These are phyloP conservation scores for Carollia perspicillata DNA, from an alignment of 2,113 vertebrate genomes.

Conservation along the genomic window DNA sequence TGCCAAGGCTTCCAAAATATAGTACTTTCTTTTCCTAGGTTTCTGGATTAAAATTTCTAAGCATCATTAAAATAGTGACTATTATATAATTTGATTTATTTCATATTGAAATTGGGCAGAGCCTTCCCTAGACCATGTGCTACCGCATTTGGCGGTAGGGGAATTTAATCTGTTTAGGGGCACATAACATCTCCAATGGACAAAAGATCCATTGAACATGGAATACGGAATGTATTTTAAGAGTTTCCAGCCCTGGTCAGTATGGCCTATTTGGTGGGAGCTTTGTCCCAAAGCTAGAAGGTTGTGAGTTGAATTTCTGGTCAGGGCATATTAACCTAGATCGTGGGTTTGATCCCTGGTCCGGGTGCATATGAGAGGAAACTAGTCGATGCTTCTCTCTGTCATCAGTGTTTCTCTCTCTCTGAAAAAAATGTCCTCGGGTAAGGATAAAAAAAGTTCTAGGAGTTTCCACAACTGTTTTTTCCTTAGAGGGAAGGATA, in stretches of 20 bases:
- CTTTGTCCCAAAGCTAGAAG: not conserved
- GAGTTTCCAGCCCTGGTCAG: not conserved
- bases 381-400: not conserved
- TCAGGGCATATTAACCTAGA: not conserved
- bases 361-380: no score
- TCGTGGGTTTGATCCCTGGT: no score
- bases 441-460: no score
- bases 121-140: not conserved
- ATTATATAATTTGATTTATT: not conserved
- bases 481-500: not conserved
- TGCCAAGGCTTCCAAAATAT: not conserved
- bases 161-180: not conserved
- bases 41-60: not conserved
- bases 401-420: no score
- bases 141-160: not conserved
- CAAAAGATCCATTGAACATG: not conserved
- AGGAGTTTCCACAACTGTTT: not conserved
- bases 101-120: not conserved
- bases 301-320: not conserved
- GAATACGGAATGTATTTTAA: not conserved
- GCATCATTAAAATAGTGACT: not conserved
- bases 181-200: not conserved
- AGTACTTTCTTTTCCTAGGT: not conserved
- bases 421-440: not conserved
- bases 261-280: not conserved